These are phyloP conservation scores for Microcebus griseorufus DNA, from an alignment of 2,113 vertebrate genomes.

Conservation along the genomic window DNA sequence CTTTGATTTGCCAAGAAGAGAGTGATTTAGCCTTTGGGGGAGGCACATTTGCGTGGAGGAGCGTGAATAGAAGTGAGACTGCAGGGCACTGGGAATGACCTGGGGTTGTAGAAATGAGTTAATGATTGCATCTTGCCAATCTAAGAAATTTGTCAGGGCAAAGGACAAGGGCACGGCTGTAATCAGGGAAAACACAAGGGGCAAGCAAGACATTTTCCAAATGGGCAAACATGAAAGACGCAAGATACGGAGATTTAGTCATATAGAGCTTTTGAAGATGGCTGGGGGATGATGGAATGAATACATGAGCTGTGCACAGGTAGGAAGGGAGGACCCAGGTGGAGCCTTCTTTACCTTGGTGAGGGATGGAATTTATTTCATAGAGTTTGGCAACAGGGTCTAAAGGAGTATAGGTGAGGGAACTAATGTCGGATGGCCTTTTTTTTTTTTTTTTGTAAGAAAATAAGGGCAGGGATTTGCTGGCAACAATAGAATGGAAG, in stretches of 20 bases:
- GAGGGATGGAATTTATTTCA: neutral
- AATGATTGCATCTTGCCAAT: neutral
- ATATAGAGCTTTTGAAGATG: neutral
- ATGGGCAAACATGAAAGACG: neutral
- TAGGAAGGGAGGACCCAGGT: fast-evolving
- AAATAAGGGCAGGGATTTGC: neutral
- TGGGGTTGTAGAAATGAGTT: neutral
- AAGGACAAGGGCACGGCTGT: neutral
- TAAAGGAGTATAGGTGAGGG: neutral
- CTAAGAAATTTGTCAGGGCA: neutral
- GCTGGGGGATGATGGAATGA: no score
- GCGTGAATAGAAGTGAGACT: neutral
- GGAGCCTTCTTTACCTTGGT: neutral
- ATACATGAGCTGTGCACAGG: neutral
- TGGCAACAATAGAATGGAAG: constrained; percentile 25
- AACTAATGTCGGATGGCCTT: neutral
- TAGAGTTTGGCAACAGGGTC: neutral
- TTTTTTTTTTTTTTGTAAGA: neutral
- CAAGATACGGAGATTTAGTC: neutral
- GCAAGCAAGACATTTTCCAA: neutral
- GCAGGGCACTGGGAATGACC: neutral
- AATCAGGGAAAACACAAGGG: neutral
- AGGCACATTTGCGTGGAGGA: neutral
- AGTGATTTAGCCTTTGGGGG: neutral
- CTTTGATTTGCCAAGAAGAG: neutral